Evolutionary conservation across 2,888 invertebrate species (phyloP), one percentile per base, ranked within the genome.

Genomic region (Bruchidius siliquastri): DNA sequence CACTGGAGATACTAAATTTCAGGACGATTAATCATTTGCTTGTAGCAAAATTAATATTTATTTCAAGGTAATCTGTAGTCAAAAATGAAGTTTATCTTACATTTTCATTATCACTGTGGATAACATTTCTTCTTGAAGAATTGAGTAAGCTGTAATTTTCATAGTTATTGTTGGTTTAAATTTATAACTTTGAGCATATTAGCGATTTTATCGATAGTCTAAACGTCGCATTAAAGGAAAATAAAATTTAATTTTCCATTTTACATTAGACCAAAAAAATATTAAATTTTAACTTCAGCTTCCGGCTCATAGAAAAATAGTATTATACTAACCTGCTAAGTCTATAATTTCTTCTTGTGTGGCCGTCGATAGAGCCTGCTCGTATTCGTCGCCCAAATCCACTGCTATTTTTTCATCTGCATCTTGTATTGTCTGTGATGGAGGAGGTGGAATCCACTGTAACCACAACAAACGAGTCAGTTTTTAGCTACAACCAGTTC

Each of bases 311-410:
- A n/a, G n/a, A n/a, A n/a, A n/a, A n/a, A n/a, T n/a, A n/a, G n/a
- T n/a, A n/a, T n/a, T n/a, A n/a, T n/a, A 70, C 76, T 85, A 86
- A 94, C 94, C 94, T 83, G 99, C 99, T 86, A 99, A 91, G 88
- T 99, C 99, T 84, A 99, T 99, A 83, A 99, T 95, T 90, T 98
- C 98, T 87, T 97, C 96, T 88, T 98, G 97, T 80, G 95, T 91
- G 72, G 98, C 98, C 83, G 90, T 90, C 67, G 90, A 91, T 77
- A 98, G 90, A n/a, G 97, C 97, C 83, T 92, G 91, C 85, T 97
- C 97, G 85, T 97, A 96, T 86, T 97, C 97, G 84, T 96, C 96
- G 76, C 96, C 97, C 86, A 97, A 90, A 88, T 97, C 97, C 83
- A 97, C 94, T 74, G 94, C 92, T 84, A 97, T 96, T 88, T 96